A percentile compares a stretch with the other conserved stretches of the same genome.
These are phyloP conservation scores for Mormyrus iriodes DNA, from an alignment of 2,113 vertebrate genomes.

Conservation along the genomic window DNA sequence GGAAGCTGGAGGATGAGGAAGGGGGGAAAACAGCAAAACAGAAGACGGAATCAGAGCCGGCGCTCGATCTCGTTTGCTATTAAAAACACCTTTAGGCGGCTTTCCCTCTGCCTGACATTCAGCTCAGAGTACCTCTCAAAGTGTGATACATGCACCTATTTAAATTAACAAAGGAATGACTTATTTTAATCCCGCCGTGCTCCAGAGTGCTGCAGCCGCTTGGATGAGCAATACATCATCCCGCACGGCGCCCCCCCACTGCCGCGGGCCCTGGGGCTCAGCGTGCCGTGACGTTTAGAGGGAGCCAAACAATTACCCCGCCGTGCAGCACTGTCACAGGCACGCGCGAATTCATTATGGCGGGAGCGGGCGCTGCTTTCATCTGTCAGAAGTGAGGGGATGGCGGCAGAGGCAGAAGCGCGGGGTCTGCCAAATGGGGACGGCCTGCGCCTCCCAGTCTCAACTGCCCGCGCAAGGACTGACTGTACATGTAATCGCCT, in stretches of 20 bases:
- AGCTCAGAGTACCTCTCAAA: constrained; percentile 82
- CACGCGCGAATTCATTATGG: constrained; percentile 88
- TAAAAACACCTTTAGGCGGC: constrained; percentile 96
- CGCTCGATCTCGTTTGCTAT: constrained; percentile 84
- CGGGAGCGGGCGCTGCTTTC: constrained; percentile 69
- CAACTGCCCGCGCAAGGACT: constrained; percentile 75
- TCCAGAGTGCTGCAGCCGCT: constrained; percentile 80
- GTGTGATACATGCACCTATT: constrained; percentile 98
- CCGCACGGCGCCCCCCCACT: constrained; percentile 77
- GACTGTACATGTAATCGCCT: constrained; percentile 99
- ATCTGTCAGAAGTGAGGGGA: constrained; percentile 74
- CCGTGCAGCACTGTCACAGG: constrained; percentile 82
- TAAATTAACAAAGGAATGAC: constrained; percentile 99
- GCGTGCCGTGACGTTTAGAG: constrained; percentile 74
- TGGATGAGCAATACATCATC: constrained; percentile 94
- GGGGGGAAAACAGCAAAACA: constrained; percentile 13
- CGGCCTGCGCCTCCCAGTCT: constrained; percentile 23
- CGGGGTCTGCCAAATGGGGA: constrained; percentile 43
- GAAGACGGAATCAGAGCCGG: constrained; percentile 75
- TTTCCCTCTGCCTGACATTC: constrained; percentile 75
- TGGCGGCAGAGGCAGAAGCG: constrained; percentile 83
- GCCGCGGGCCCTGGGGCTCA: constrained; percentile 72
- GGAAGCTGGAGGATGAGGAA: constrained; percentile 59
- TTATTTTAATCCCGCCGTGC: constrained; percentile 89
- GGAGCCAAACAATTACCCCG: constrained; percentile 82